Percentiles rank a stretch among this genome's conserved stretches.
These are phyloP conservation scores for Turdus rufiventris DNA, from an alignment of 2,113 vertebrate species.

Conservation along the genomic window DNA sequence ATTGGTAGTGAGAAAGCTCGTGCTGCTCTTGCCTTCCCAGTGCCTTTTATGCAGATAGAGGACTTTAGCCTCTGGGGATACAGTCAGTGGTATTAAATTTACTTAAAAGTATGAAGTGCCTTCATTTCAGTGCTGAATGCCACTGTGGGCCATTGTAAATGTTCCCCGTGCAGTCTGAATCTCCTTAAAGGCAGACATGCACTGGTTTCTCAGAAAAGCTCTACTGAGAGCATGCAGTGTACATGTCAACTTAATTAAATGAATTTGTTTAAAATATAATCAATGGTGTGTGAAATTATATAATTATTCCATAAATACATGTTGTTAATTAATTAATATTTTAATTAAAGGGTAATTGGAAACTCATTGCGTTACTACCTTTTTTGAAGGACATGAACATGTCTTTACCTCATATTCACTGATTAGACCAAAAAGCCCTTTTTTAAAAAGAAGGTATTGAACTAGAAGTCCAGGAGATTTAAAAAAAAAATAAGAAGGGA, in stretches of 20 bases:
- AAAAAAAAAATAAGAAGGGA: not conserved
- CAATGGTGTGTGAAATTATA: conserved; percentile 66
- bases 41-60: conserved; percentile 35
- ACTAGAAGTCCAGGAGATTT: not conserved
- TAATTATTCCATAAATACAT: conserved; percentile 70
- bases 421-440: not conserved
- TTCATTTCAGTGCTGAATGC: conserved; percentile 12
- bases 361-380: conserved; percentile 40
- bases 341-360: conserved; percentile 65
- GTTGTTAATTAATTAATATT: conserved; percentile 74
- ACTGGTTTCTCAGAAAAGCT: conserved; percentile 25
- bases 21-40: not conserved
- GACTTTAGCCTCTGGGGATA: conserved; percentile 12
- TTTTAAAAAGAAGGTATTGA: not conserved
- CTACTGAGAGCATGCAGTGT: conserved; percentile 35
- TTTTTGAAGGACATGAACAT: not conserved
- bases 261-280: conserved; percentile 62
- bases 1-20: not conserved
- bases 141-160: not conserved
- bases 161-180: not conserved
- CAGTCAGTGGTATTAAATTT: conserved; percentile 38
- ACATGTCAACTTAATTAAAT: conserved; percentile 58
- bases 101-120: conserved; percentile 25
- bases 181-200: conserved; percentile 16
- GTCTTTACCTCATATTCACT: not conserved